Conservation (phyloP, 2,888 invertebrate species). For the Apamea crenata region DNA sequence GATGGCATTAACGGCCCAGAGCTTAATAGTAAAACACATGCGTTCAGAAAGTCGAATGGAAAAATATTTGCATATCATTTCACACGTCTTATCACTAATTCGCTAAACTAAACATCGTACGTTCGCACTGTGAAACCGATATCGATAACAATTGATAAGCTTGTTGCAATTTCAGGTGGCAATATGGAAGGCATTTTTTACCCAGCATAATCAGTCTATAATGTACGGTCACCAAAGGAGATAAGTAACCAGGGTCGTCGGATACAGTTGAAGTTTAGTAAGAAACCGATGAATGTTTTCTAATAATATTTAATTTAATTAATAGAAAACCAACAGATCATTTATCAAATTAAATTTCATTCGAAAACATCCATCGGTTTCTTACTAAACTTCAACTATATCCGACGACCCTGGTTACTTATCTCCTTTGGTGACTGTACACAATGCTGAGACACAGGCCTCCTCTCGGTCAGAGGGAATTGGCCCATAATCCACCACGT, state of each 20-base stretch:
- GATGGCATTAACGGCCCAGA: background rate
- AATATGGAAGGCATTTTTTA: conserved; percentile 32
- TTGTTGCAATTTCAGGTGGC: conserved; percentile 27
- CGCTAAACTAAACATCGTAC: conserved; percentile 49
- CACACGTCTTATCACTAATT: conserved; percentile 50
- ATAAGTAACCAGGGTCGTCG: too few species aligned
- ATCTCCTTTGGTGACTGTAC: too few species aligned
- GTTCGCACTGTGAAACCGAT: conserved; percentile 44
- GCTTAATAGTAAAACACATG: conserved; percentile 40
- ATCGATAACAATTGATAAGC: conserved; percentile 59
- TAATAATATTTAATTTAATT: too few species aligned
- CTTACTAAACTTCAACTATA: too few species aligned
- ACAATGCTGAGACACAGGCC: background rate
- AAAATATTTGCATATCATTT: conserved; percentile 43
- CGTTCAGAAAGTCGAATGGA: conserved; percentile 36
- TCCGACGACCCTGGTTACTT: too few species aligned
- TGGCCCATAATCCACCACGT: background rate
- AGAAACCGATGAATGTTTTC: too few species aligned
- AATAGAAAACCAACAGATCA: too few species aligned
- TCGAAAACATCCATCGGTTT: too few species aligned
- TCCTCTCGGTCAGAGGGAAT: background rate
- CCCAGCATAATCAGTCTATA: background rate
- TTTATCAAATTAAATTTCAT: too few species aligned
- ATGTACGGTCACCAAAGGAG: too few species aligned
- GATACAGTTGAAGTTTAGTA: too few species aligned